These are phyloP conservation scores for Parazoanthus swiftii DNA, from an alignment of 92 coral and sea anemone species.

Conservation along the genomic window DNA sequence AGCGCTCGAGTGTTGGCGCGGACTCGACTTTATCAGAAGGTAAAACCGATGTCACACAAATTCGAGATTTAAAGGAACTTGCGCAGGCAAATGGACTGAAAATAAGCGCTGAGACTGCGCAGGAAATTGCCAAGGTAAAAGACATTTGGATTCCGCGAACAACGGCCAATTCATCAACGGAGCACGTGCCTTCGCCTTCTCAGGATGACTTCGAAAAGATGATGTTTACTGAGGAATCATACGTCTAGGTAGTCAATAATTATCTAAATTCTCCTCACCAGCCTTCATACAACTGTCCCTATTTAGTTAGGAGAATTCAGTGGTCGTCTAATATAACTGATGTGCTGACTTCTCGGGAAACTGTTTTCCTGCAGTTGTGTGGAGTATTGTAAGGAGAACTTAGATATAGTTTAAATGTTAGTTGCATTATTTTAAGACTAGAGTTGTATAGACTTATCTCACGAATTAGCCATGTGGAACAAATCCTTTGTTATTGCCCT, in stretches of 20 bases:
- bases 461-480: too few species aligned
- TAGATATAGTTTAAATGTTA: neutral
- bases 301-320: neutral
- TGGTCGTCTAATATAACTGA: neutral
- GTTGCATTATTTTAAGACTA: neutral
- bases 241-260: conserved; percentile 58
- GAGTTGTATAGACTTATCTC: too few species aligned
- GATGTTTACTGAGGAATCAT: conserved; percentile 98
- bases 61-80: conserved; percentile 88
- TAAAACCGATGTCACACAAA: conserved; percentile 88
- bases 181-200: conserved; percentile 63
- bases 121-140: conserved; percentile 82
- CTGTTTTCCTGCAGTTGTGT: neutral
- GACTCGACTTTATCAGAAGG: conserved; percentile 81
- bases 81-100: conserved; percentile 93
- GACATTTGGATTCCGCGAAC: conserved; percentile 59
- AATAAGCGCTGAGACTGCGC: conserved; percentile 87
- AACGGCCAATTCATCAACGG: conserved; percentile 20
- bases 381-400: conserved; percentile 17
- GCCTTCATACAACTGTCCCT: neutral
- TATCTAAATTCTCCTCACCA: conserved; percentile 33
- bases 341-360: neutral
- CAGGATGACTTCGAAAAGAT: conserved; percentile 94
- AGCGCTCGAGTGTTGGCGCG: conserved; percentile 82
- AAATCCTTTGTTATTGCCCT: too few species aligned